phyloP scores from a whole-genome alignment of 64 coral and sea anemone species.

The Orbicella faveolata region DNA sequence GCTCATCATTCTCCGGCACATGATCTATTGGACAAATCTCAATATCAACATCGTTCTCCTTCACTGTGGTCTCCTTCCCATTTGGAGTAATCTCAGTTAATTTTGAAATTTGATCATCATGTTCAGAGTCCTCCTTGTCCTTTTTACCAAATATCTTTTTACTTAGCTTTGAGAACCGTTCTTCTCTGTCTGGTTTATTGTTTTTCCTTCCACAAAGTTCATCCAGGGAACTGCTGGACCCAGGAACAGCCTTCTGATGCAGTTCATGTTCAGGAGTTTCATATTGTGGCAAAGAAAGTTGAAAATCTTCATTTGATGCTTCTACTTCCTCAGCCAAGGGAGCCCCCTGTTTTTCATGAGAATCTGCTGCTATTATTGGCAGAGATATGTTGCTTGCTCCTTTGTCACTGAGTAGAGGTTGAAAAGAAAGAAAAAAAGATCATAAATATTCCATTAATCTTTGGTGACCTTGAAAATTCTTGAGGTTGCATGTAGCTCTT shows the following conservation, averaged over 20 bases:
- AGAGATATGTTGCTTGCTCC: neutral
- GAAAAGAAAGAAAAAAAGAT: neutral
- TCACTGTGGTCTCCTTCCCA: constrained; percentile 1
- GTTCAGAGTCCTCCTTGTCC: neutral
- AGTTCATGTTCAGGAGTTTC: constrained; percentile 23
- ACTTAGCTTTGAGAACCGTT: constrained; percentile 20
- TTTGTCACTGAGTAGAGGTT: neutral
- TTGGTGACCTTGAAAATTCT: no score
- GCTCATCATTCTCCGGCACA: constrained; percentile 28
- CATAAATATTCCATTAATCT: no score
- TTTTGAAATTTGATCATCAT: neutral
- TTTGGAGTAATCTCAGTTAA: constrained; percentile 11
- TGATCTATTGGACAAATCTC: constrained; percentile 66
- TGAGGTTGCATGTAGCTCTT: no score
- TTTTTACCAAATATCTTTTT: constrained; percentile 27
- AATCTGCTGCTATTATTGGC: neutral
- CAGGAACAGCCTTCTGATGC: constrained; percentile 7
- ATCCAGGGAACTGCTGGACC: constrained; percentile 11
- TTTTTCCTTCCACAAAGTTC: constrained; percentile 37
- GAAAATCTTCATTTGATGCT: constrained; percentile 24
- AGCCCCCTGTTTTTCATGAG: neutral
- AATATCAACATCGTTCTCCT: constrained; percentile 57
- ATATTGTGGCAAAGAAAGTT: constrained; percentile 22
- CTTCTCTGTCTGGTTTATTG: neutral
- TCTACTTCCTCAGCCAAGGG: neutral